A percentile compares a stretch with the other conserved stretches of the same genome.
phyloP scores from a whole-genome alignment of 2,113 vertebrate species.

The Hippoglossus stenolepis region DNA sequence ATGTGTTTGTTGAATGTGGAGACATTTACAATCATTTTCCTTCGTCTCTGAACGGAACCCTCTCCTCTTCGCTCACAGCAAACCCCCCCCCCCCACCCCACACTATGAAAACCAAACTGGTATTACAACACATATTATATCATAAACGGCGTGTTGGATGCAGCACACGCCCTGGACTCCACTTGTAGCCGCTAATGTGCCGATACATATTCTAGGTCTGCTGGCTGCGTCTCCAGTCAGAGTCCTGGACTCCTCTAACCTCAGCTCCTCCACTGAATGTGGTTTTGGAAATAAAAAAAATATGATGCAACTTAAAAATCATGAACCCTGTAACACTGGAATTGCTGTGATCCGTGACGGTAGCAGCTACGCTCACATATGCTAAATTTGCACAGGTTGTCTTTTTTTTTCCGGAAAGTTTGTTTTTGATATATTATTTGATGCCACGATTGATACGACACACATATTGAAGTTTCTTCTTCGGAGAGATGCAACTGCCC shows the following conservation, averaged over 20 bases:
- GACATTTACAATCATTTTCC: conserved; percentile 6
- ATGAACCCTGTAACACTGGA: neutral
- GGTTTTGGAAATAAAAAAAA: neutral
- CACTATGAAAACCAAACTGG: neutral
- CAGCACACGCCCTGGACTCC: neutral
- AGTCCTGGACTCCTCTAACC: neutral
- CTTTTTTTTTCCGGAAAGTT: too few relatives aligned
- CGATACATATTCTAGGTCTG: conserved; percentile 13
- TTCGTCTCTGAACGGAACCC: neutral
- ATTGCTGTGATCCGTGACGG: too few relatives aligned
- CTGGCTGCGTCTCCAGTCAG: neutral
- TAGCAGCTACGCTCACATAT: too few relatives aligned
- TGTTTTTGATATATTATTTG: too few relatives aligned
- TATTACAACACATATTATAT: too few relatives aligned
- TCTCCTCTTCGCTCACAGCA: neutral
- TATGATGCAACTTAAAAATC: neutral
- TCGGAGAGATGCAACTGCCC: neutral
- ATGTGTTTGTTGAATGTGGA: neutral
- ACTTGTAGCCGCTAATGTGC: conserved; percentile 1
- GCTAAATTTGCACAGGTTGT: too few relatives aligned
- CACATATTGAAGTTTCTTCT: too few relatives aligned
- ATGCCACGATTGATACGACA: too few relatives aligned
- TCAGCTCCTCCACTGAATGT: neutral
- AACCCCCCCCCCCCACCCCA: neutral
- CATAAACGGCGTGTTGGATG: too few relatives aligned